Evolutionary conservation across 2,797 vertebrate genomes (phyloP), one percentile per base, ranked within the genome.

Genomic region (Ispidina picta): DNA sequence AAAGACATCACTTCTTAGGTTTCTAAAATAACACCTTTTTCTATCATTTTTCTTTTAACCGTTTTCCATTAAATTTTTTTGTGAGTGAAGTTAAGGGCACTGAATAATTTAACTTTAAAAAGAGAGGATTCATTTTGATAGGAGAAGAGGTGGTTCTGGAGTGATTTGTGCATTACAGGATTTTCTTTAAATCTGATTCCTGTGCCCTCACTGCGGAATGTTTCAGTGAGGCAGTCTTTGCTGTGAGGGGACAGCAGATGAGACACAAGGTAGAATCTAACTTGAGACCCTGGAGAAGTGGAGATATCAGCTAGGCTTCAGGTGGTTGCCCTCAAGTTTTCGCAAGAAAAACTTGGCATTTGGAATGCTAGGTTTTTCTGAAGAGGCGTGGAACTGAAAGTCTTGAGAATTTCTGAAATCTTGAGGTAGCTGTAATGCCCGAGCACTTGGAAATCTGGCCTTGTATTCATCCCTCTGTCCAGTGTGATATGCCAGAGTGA

Each of bases 21-120:
- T 94, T 90, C 83, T 92, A 79, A 86, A 93, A 86, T 71, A 93
- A 94, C 83, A 95, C 71, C 62, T 89, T 82, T 89, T 58, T 62
- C 46, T 83, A 60, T 89, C 9, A 59, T 78, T 94, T 94, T 90
- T 81, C 71, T 66, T 54, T 76, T 94, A 88, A 89, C 63, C 9
- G 2, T 89, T 93, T 93, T 92, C 89, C 90, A 79, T 89, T 94
- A 89, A 83, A 29, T 28, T 87, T 90, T 92, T 87, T 80, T 52
- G 49, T 79, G 31, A 89, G 52, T 37, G 22, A 91, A 94, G 76
- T 90, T 93, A 76, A 37, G 66, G 54, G 20, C 73, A 60, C 37
- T 46, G 86, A 84, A 88, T 88, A 91, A 95, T 91, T 89, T 91
- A 58, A 52, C 35, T 87, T 94, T 51, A 72, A 83, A 80, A 83